Base-by-base conservation (phyloP, 2,888 invertebrate species). In the Cryptocheilus praepositus region DNA sequence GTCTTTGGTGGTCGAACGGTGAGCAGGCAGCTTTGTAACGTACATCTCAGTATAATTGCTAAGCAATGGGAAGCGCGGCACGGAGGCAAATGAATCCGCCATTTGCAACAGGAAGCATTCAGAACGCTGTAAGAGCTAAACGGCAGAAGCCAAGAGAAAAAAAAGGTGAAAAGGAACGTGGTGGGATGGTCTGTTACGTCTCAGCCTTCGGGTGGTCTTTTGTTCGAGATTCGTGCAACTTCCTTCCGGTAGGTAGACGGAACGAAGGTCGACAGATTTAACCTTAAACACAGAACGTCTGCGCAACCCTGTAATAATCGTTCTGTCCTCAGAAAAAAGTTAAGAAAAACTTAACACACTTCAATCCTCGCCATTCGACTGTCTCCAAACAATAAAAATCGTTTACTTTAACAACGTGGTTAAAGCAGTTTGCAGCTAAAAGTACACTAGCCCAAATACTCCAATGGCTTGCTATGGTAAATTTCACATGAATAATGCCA, bases 171-270 rank as follows among this genome's bases (percentile, higher is more conserved):
- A 54, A 53, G 52, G 25, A 19, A 16, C 54, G 18, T 44, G 36
- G 13, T 22, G 46, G 54, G 52, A 53, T 65, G 59, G 67, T 11
- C 63, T 59, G 61, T 55, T 61, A 51, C 59, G 25, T 58, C 43
- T 46, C 61, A 44, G 43, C 61, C 61, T 56, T 53, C 25, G 63
- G 67, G 63, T 69, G 77, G 71, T 68, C 73, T 77, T 83, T 83
- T 84, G 81, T 81, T 68, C 79, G 56, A 58, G 69, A 79, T 76
- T 77, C 73, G 65, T 74, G 73, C 61, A 74, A 75, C 76, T 84
- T 85, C 83, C 85, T 83, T 85, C 82, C 85, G 82, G 78, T 36
- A 36, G 36, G 36, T 36, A 36, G 36, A 36, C 4, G 36, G 36
- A 36, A 36, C 36, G 36, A 36, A 36, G 36, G 36, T 70, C 56